A percentile compares a stretch with the other conserved stretches of the same genome.
Evolutionary conservation across 2,888 invertebrate species (phyloP).

Genomic region (Chrysina gloriosa): DNA sequence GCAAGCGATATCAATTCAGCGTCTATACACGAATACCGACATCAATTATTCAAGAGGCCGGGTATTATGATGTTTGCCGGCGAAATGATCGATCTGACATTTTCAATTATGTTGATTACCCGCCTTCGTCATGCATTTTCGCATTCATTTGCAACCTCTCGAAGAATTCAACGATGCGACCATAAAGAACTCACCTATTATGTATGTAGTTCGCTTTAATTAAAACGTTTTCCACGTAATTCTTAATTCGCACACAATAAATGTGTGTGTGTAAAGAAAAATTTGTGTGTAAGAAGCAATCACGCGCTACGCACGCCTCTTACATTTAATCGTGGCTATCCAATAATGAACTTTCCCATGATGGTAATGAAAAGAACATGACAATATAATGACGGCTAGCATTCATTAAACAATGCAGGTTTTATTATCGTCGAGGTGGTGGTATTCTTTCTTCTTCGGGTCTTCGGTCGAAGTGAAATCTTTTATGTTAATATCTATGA

Average conservation of each 20-base stretch:
- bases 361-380: conserved; percentile 15
- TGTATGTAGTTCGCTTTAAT: neutral
- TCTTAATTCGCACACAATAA: too few species aligned
- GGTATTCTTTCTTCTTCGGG: neutral
- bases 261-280: too few species aligned
- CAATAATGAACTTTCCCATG: conserved; percentile 12
- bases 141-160: neutral
- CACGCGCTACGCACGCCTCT: neutral
- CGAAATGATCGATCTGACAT: conserved; percentile 6
- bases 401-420: conserved; percentile 8
- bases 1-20: neutral
- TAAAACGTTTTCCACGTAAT: neutral
- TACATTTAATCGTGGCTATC: neutral
- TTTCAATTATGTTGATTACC: conserved; percentile 9
- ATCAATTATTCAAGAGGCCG: conserved; percentile 16
- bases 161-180: neutral
- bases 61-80: conserved; percentile 3
- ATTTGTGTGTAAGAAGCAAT: too few species aligned
- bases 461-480: conserved; percentile 6
- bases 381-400: conserved; percentile 15
- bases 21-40: neutral
- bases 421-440: neutral
- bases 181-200: too few species aligned
- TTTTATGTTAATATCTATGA: neutral
- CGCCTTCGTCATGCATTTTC: neutral